Base-by-base conservation (phyloP, 1,140 invertebrate genomes). In the Theocolax elegans region DNA sequence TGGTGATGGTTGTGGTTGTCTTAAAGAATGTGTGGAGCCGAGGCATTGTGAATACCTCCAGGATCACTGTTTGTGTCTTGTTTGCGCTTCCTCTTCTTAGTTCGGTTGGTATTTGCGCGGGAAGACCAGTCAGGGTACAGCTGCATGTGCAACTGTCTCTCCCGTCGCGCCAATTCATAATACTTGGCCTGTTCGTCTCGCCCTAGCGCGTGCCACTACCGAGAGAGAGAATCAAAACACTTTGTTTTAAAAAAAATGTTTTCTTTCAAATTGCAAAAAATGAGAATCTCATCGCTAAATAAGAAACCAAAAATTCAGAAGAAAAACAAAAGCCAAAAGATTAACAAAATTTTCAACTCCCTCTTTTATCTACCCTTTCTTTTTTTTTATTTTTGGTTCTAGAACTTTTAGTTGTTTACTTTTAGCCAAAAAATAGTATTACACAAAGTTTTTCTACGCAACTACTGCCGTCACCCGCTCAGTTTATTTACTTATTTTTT, bases 71-170 rank as follows among this genome's bases (percentile, higher is more conserved):
- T 94, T 91, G 93, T 95, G 89, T 97, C 96, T 92, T 96, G 95
- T 92, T 97, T 98, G 91, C 95, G 92, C 90, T 97, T 98, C 92
- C 97, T 97, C 92, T 99, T 99, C 92, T 98, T 97, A 90, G 94
- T 94, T 88, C 94, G 94, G 89, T 94, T 93, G 89, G 94, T 94
- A 91, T 99, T 98, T 88, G 97, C 92, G 87, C 97, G 97, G 89
- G 93, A 95, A 88, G 95, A 96, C 98, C 98, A 99, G 89, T 97
- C 95, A 83, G 97, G 97, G 91, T 99, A 98, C 87, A 97, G 92
- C 91, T 97, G 95, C 94, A 97, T 95, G 91, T 98, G 97, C 87
- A 97, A 91, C 89, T 99, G 96, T 87, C 97, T 93, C 89, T 99
- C 97, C 87, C 96, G 94, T 84, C 95, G 91, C 79, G 97, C 97